Percentiles rank a stretch among this genome's conserved stretches.
phyloP scores from a whole-genome alignment of 2,797 vertebrate genomes.

The Urophycis tenuis region DNA sequence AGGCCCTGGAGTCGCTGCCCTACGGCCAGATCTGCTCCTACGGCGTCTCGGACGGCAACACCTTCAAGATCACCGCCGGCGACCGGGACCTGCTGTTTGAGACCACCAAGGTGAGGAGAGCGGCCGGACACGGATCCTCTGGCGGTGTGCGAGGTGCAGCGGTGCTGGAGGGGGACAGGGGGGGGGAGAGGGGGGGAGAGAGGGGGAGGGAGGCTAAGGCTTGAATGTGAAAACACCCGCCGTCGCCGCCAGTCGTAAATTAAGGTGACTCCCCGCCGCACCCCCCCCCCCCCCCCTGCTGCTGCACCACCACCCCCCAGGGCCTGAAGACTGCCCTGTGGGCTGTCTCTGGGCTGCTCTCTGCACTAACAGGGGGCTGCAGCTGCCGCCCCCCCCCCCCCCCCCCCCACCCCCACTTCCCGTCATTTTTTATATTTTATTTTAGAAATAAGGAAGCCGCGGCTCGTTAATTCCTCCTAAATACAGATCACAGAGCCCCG shows the following conservation, averaged over 20 bases:
- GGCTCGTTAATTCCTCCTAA: slow-evolving; percentile 55
- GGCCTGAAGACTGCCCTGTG: slow-evolving; percentile 34
- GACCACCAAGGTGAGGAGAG: slow-evolving; percentile 79
- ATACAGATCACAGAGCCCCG: slow-evolving; percentile 56
- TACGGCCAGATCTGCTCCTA: slow-evolving; percentile 88
- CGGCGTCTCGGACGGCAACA: slow-evolving; percentile 80
- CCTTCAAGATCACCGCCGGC: slow-evolving; percentile 81
- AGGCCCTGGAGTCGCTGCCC: slow-evolving; percentile 83
- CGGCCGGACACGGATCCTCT: neutral
- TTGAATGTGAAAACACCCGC: neutral
- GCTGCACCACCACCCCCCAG: neutral
- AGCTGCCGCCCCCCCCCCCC: too few relatives aligned
- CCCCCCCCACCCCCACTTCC: too few relatives aligned
- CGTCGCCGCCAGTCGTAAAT: neutral
- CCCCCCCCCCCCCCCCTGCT: too few relatives aligned
- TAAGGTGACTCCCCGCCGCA: neutral
- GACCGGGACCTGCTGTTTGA: slow-evolving; percentile 85
- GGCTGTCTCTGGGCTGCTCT: slow-evolving; percentile 40
- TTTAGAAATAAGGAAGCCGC: slow-evolving; percentile 39
- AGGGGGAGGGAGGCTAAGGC: too few relatives aligned
- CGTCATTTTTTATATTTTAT: too few relatives aligned
- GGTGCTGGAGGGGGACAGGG: neutral
- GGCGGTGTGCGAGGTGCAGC: neutral
- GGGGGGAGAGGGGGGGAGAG: neutral
- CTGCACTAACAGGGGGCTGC: slow-evolving; percentile 50